Conservation (phyloP, 2,113 vertebrate genomes). For the Acrocephalus kingi region DNA sequence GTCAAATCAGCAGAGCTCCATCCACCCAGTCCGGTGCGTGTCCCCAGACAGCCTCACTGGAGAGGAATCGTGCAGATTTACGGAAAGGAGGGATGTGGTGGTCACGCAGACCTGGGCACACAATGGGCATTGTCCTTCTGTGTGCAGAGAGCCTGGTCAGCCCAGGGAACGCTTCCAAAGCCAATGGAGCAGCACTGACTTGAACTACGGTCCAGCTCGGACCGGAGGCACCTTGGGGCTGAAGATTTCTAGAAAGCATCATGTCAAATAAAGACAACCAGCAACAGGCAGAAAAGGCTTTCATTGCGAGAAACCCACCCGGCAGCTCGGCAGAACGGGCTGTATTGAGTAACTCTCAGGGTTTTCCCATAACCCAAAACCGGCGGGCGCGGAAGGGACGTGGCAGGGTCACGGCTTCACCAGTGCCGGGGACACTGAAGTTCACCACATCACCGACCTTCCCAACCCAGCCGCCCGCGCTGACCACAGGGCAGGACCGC, state of each 20-base stretch:
- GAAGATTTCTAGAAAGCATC: background rate
- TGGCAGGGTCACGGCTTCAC: background rate
- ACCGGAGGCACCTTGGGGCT: fast-evolving
- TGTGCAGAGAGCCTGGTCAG: background rate
- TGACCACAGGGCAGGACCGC: background rate
- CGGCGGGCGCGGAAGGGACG: background rate
- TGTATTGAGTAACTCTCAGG: background rate
- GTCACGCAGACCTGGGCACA: background rate
- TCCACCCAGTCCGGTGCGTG: fast-evolving
- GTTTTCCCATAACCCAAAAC: fast-evolving
- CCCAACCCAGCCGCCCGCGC: background rate
- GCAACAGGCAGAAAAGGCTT: background rate
- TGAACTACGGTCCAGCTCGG: background rate
- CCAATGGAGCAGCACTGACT: background rate
- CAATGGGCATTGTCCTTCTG: background rate
- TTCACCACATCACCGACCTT: fast-evolving
- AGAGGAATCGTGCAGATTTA: background rate
- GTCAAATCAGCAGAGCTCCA: background rate
- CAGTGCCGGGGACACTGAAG: fast-evolving
- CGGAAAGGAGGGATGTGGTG: background rate
- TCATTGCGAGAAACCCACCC: fast-evolving
- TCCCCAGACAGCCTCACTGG: fast-evolving
- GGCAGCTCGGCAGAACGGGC: background rate
- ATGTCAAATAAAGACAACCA: background rate
- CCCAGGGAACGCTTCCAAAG: background rate